Percentiles rank a stretch among this genome's conserved stretches.
Evolutionary conservation across 2,888 invertebrate species (phyloP).

Genomic region (Zelleria hepariella): DNA sequence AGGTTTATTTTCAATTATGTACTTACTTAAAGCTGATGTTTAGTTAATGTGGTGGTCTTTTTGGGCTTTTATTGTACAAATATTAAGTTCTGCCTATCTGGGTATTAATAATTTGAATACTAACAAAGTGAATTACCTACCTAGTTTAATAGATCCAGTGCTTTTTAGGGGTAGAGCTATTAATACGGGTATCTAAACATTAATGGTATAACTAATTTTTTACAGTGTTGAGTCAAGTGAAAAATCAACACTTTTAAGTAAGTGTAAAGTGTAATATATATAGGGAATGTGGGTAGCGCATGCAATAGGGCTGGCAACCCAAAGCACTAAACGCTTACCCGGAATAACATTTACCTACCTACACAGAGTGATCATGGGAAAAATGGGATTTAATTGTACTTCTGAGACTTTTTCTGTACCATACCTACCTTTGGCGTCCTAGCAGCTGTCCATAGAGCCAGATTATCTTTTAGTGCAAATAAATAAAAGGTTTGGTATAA

Average conservation of each 20-base stretch:
- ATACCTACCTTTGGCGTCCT: neutral
- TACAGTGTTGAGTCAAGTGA: constrained; percentile 69
- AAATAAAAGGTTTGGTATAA: neutral
- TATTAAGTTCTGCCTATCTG: neutral
- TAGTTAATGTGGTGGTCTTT: neutral
- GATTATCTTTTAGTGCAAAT: neutral
- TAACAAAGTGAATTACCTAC: neutral
- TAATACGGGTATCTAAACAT: constrained; percentile 28
- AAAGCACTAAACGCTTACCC: constrained; percentile 56
- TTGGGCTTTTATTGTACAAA: neutral
- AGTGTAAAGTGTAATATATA: constrained; percentile 54
- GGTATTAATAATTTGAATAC: neutral
- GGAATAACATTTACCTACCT: constrained; percentile 31
- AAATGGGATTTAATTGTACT: neutral
- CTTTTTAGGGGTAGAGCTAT: neutral
- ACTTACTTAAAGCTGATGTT: no score
- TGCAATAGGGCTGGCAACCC: constrained; percentile 52
- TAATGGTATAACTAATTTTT: constrained; percentile 50
- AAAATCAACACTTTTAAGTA: constrained; percentile 57
- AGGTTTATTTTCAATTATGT: no score
- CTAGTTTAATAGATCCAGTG: neutral
- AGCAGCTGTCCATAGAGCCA: neutral
- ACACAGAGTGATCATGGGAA: neutral
- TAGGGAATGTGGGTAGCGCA: constrained; percentile 67
- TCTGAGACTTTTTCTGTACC: neutral